phyloP scores from a whole-genome alignment of 1,140 invertebrate genomes.

The Leptopilina clavipes region DNA sequence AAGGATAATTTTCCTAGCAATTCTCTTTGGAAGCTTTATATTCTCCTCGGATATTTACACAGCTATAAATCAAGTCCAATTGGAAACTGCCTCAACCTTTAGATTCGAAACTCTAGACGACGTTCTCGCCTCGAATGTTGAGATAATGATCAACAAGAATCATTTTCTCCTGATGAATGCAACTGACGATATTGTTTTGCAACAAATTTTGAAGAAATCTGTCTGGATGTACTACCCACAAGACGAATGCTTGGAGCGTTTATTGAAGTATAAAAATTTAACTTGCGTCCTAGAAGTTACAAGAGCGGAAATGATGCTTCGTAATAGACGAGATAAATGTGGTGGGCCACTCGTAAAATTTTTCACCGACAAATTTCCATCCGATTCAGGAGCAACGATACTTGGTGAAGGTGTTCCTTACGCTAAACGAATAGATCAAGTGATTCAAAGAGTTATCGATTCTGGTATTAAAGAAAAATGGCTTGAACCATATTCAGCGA shows the following conservation, averaged over 20 bases:
- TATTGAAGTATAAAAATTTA: background rate
- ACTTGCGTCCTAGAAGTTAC: background rate
- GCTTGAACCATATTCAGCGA: too few species aligned
- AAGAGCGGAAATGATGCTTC: background rate
- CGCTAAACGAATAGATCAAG: too few species aligned
- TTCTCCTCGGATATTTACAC: background rate
- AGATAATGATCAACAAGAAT: too few species aligned
- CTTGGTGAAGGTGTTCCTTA: too few species aligned
- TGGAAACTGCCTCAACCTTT: background rate
- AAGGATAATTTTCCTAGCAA: background rate
- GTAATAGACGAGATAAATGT: background rate
- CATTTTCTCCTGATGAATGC: too few species aligned
- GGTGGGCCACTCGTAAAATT: background rate
- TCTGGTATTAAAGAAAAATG: too few species aligned
- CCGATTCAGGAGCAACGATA: background rate
- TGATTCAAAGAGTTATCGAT: too few species aligned
- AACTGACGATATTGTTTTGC: too few species aligned
- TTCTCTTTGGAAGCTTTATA: background rate
- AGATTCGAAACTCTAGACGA: too few species aligned
- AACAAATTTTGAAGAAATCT: too few species aligned
- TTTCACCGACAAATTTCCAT: background rate
- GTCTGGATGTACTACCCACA: too few species aligned
- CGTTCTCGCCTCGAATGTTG: too few species aligned
- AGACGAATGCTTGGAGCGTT: background rate
- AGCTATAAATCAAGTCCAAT: background rate